phyloP scores from a whole-genome alignment of 2,113 vertebrate species.

The Dipodomys stephensi region DNA sequence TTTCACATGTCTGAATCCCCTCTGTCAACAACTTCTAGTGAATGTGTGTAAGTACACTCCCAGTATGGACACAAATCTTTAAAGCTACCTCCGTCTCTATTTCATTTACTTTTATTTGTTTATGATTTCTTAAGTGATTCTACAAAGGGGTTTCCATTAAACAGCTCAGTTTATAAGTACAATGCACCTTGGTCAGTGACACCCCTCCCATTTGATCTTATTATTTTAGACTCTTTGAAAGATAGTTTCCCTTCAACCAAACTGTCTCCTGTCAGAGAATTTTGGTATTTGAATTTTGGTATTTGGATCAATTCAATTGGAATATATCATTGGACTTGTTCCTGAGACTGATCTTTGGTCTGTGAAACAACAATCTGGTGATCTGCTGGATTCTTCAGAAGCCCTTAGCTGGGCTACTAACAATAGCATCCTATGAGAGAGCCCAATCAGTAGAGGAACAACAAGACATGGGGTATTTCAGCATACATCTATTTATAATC shows the following conservation, averaged over 20 bases:
- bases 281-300: not conserved
- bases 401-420: conserved; percentile 19
- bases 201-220: not conserved
- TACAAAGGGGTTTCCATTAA: too few relatives aligned
- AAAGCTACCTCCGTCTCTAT: conserved; percentile 36
- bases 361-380: conserved; percentile 22
- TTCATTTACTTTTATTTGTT: not conserved
- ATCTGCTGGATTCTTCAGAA: not conserved
- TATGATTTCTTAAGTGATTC: too few relatives aligned
- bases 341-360: not conserved
- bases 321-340: not conserved
- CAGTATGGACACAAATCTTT: not conserved
- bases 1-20: not conserved
- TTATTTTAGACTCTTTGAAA: conserved; percentile 51
- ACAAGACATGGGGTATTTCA: conserved; percentile 48
- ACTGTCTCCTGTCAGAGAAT: not conserved
- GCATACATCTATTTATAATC: conserved; percentile 73
- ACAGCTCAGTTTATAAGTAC: too few relatives aligned
- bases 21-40: not conserved
- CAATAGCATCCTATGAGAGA: not conserved
- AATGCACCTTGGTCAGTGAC: too few relatives aligned
- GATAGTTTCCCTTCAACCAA: not conserved
- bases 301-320: not conserved
- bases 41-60: not conserved
- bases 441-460: conserved; percentile 59